Evolutionary conservation across 2,797 vertebrate species (phyloP), one percentile per base, ranked within the genome.

Genomic region (Denticeps clupeoides): DNA sequence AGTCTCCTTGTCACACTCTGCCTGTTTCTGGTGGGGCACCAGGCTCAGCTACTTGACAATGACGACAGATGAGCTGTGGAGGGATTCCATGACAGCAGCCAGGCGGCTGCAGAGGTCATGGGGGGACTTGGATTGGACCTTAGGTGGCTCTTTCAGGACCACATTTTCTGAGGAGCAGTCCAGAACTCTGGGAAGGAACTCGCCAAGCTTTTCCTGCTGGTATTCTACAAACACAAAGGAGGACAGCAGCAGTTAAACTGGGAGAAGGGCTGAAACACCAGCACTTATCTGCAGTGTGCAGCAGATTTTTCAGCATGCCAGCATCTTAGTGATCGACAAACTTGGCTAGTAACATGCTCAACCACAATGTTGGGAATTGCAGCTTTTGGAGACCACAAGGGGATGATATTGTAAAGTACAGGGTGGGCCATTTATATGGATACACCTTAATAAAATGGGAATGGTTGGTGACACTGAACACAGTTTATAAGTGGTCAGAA

Each of bases 41-140:
- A 2, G 1, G 2, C 35, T 18, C 25, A 12, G 13, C 52, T 81
- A 97, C 29, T 87, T 85, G 19, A 98, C 94, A 0, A 64, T 64
- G 48, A 97, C 89, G 0, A 88, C 7, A 0, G 90, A 84, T 13
- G 85, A 79, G 24, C 71, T 82, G 21, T 90, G 87, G 21, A 98
- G 92, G 55, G 93, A 97, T 69, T 96, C 88, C 89, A 98, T 95
- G 53, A 97, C 82, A 0, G 93, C 92, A 0, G 91, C 85, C 38
- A 98, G 86, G 1, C 92, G 87, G 66, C 86, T 97, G 69, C 91
- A 96, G 29, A 98, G 86, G 71, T 97, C 93, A 1, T 95, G 89
- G 0, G 90, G 86, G 6, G 86, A 89, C 64, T 81, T 89, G 46
- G 89, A 81, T 0, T 87, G 87, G 63, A 97, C 91, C 62, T 87